phyloP scores from a whole-genome alignment of 2,797 vertebrate genomes.

The Scomberomorus guttatus region DNA sequence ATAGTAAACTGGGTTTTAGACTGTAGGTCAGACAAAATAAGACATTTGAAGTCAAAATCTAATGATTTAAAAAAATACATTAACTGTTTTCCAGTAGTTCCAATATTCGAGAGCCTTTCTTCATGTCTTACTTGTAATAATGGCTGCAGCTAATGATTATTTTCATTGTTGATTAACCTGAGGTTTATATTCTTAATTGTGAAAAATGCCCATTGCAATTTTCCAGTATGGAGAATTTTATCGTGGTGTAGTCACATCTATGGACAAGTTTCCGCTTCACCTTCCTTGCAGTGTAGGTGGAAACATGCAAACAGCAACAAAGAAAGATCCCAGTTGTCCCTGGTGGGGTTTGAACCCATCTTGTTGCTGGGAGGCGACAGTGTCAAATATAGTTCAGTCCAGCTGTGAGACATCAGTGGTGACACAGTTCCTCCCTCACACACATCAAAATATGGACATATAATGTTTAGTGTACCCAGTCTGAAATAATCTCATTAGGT shows the following conservation, averaged over 20 bases:
- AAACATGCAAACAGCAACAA: not conserved
- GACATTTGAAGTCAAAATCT: too few species aligned
- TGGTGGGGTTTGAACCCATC: constrained; percentile 13
- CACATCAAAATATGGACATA: constrained; percentile 23
- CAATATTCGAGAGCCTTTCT: too few species aligned
- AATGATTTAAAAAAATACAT: too few species aligned
- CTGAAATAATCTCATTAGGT: constrained; percentile 46
- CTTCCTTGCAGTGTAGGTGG: not conserved
- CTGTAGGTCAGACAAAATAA: too few species aligned
- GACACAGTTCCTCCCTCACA: constrained; percentile 5
- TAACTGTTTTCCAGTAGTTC: too few species aligned
- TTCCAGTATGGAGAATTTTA: not conserved
- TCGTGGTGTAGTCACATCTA: not conserved
- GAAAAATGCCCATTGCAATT: too few species aligned
- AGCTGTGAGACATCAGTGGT: constrained; percentile 10
- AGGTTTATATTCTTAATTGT: too few species aligned
- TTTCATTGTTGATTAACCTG: too few species aligned
- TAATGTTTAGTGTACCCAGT: constrained; percentile 18
- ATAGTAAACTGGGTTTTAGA: too few species aligned
- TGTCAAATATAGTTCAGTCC: constrained; percentile 16
- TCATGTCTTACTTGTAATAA: too few species aligned
- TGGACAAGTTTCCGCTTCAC: not conserved
- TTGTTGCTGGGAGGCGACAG: not conserved
- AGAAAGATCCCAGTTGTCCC: not conserved
- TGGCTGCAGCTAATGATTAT: too few species aligned